phyloP scores from a whole-genome alignment of 2,113 vertebrate species.

The Panurus biarmicus region DNA sequence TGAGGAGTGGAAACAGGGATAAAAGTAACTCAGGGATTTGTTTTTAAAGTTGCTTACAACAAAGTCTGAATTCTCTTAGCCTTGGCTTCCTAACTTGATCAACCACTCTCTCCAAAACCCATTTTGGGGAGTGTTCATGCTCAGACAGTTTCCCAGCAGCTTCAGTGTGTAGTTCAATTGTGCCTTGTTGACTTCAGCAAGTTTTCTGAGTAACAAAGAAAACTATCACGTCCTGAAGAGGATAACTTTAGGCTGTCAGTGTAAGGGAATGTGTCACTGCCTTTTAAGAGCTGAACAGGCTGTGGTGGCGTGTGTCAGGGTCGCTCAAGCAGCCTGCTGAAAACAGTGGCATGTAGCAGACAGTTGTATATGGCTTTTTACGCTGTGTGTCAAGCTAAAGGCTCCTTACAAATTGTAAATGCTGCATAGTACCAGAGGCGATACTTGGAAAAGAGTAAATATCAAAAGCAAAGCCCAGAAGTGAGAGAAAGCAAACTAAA shows the following conservation, averaged over 20 bases:
- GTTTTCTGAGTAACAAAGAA: not conserved
- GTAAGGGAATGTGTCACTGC: not conserved
- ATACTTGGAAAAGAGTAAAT: not conserved
- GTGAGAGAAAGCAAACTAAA: not conserved
- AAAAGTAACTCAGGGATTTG: not conserved
- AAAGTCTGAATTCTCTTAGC: not conserved
- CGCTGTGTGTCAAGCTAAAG: not conserved
- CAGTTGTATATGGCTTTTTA: not conserved
- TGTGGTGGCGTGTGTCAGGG: not conserved
- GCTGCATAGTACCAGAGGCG: not conserved
- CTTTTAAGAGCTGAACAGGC: not conserved
- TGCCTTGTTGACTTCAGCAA: not conserved
- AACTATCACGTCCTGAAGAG: not conserved
- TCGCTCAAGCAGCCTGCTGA: not conserved
- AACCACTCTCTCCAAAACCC: not conserved
- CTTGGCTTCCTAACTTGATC: not conserved
- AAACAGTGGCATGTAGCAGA: not conserved
- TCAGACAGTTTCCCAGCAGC: not conserved
- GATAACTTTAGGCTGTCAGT: not conserved
- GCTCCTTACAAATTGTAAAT: not conserved
- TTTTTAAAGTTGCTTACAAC: not conserved
- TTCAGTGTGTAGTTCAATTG: not conserved
- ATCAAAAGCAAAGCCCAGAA: not conserved
- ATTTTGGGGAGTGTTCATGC: not conserved
- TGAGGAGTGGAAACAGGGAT: not conserved